These are phyloP conservation scores for Oriolus oriolus DNA, from an alignment of 2,113 vertebrate genomes.

Conservation along the genomic window DNA sequence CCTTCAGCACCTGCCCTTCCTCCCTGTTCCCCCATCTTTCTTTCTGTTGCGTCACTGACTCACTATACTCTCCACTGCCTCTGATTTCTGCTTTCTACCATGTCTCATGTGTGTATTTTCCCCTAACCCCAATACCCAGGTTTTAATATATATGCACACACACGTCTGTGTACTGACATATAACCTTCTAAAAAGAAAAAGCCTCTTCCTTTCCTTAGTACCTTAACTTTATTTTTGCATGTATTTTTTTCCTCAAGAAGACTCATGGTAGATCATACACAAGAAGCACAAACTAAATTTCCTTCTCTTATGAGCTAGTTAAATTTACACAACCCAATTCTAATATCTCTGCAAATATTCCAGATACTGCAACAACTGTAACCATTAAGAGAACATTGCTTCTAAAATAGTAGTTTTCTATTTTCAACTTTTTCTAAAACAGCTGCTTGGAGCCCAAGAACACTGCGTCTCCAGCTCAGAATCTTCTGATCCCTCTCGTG, in stretches of 20 bases:
- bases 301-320: background rate
- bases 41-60: fast-evolving
- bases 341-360: background rate
- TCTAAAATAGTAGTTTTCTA: background rate
- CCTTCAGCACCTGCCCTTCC: background rate
- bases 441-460: background rate
- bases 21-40: background rate
- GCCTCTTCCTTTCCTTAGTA: background rate
- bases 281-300: background rate
- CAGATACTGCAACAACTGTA: background rate
- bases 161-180: background rate
- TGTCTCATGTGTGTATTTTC: background rate
- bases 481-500: background rate
- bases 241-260: background rate
- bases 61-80: background rate
- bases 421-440: background rate
- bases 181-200: background rate
- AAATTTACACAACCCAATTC: background rate
- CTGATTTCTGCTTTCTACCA: background rate
- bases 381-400: background rate
- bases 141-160: background rate
- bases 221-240: background rate
- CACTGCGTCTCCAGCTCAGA: background rate
- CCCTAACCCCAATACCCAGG: background rate
- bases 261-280: background rate